These are phyloP conservation scores for Papio anubis DNA, from an alignment of 2,113 vertebrate species.

Conservation along the genomic window DNA sequence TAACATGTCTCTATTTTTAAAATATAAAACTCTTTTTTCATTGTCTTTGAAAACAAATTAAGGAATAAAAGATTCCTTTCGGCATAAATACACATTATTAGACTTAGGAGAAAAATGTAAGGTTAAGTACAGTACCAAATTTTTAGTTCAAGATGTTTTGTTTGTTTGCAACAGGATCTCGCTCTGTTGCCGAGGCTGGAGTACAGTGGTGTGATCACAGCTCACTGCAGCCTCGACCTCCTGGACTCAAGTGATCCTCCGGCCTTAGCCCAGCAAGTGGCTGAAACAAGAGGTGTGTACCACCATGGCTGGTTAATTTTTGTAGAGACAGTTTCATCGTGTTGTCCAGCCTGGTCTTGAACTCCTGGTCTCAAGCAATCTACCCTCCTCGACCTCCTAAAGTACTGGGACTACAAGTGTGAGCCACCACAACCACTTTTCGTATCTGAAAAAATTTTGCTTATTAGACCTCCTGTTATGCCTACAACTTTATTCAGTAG, in stretches of 20 bases:
- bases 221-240: no score
- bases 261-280: no score
- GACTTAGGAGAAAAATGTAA: constrained; percentile 12
- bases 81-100: neutral
- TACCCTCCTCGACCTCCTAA: no score
- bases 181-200: no score
- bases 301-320: no score
- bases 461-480: constrained; percentile 65
- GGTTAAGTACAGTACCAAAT: neutral
- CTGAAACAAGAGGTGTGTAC: no score
- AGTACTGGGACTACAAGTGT: no score
- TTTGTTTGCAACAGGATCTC: neutral
- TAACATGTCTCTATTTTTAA: neutral
- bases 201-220: no score
- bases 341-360: no score
- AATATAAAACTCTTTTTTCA: neutral
- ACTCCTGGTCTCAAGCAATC: no score
- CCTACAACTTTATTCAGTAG: constrained; percentile 55
- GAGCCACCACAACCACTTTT: constrained; percentile 23
- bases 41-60: constrained; percentile 41
- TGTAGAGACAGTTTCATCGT: no score
- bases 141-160: neutral
- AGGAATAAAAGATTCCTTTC: constrained; percentile 7
- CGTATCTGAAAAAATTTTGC: constrained; percentile 75
- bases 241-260: no score